Evolutionary conservation across 2,888 invertebrate genomes (phyloP), one percentile per base, ranked within the genome.

Genomic region (Xanthostigma xanthostigma): DNA sequence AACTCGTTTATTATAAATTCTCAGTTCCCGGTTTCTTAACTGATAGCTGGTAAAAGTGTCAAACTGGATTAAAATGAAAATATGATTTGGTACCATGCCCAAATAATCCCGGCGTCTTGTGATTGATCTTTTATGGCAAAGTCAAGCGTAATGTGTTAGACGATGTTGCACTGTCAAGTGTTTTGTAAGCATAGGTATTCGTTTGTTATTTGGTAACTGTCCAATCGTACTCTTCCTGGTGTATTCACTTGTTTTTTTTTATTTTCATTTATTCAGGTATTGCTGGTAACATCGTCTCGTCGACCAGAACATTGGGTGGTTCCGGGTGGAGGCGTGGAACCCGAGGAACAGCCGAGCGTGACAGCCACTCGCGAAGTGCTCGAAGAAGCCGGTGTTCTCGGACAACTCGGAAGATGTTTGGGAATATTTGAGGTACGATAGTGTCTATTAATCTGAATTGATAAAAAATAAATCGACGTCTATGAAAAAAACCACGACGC

Each of bases 241-340:
- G 12, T 12, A 37, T 37, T 11, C 4, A 41, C 41, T 51, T 46
- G 39, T 50, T 51, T 49, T 50, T 51, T 38, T 39, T 37, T 45
- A 9, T 12, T n/a, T n/a, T n/a, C n/a, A 4, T 44, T 37, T 46
- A 9, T 67, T 36, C 60, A 95, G 95, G 89, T 95, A 58, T 76
- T 95, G 56, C 71, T 95, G 65, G 94, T 95, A 66, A 89, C 92
- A 56, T 92, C 92, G 54, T 93, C 91, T 54, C 78, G 90, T 58
- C 79, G 86, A 60, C 87, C 88, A 3, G 90, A 91, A 65, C 81
- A 86, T 64, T 95, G 95, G 95, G 90, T 96, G 59, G 90, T 97
- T 56, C 96, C 96, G 46, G 96, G 96, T 49, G 96, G 96, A 40
- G 96, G 96, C 38, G 85, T 96, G 49, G 96, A 97, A 68, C 92